Evolutionary conservation across 1,140 invertebrate genomes (phyloP).

Genomic region (Probaryconus sp.): DNA sequence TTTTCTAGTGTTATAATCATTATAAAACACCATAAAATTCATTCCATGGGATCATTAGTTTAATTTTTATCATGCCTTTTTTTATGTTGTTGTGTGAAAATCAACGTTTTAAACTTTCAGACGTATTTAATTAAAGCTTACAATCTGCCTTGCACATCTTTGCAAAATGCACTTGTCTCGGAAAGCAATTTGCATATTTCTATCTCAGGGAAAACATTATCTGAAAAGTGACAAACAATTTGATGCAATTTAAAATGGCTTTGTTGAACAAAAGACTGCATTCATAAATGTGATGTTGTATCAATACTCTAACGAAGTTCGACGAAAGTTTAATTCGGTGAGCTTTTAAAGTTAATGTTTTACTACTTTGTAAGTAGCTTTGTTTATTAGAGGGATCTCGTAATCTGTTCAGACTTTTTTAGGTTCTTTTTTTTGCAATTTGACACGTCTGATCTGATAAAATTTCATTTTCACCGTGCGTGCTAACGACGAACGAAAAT

Average conservation of each 20-base stretch:
- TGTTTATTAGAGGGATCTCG: conserved; percentile 13
- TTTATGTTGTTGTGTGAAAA: too few species aligned
- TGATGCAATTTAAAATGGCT: conserved; percentile 29
- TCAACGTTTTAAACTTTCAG: too few species aligned
- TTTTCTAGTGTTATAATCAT: too few species aligned
- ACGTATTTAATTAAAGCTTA: too few species aligned
- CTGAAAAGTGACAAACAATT: conserved; percentile 9
- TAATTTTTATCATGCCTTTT: too few species aligned
- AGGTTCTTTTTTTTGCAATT: conserved; percentile 2
- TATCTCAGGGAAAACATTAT: conserved; percentile 10
- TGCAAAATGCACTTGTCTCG: not conserved
- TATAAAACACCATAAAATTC: too few species aligned
- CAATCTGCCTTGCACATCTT: not conserved
- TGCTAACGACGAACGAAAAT: conserved; percentile 7
- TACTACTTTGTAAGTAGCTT: conserved; percentile 17
- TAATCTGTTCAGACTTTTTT: conserved; percentile 17
- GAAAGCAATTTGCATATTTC: conserved; percentile 11
- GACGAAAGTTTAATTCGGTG: conserved; percentile 20
- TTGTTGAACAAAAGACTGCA: conserved; percentile 30
- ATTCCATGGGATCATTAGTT: too few species aligned
- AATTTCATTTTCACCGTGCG: conserved; percentile 10
- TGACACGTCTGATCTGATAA: conserved; percentile 4
- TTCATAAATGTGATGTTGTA: not conserved
- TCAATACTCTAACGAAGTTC: conserved; percentile 20
- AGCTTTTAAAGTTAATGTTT: conserved; percentile 12